These are phyloP conservation scores for Herpetotheres cachinnans DNA, from an alignment of 2,113 vertebrate species.

Conservation along the genomic window DNA sequence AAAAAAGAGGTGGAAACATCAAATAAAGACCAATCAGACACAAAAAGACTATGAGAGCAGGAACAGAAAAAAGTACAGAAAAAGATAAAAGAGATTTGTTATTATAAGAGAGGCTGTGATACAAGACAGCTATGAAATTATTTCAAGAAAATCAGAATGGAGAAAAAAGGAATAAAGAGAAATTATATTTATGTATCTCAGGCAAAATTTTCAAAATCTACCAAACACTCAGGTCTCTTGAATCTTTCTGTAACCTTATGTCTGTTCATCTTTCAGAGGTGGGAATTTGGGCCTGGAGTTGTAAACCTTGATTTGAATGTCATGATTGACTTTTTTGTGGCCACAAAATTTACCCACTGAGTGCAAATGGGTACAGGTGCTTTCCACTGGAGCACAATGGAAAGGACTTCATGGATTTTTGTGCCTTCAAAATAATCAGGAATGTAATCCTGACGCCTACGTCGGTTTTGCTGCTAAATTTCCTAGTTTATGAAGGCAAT, in stretches of 20 bases:
- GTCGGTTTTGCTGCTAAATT: not conserved
- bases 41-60: not conserved
- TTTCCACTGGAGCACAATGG: not conserved
- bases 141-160: not conserved
- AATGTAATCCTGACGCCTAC: not conserved
- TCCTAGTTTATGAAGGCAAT: constrained; percentile 20
- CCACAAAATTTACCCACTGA: not conserved
- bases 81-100: not conserved
- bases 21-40: not conserved
- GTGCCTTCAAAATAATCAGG: constrained; percentile 3
- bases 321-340: not conserved
- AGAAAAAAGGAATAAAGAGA: not conserved
- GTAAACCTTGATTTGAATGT: not conserved
- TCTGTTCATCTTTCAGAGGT: not conserved
- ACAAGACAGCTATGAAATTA: not conserved
- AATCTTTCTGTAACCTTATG: not conserved
- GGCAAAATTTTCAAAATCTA: not conserved
- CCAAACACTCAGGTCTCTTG: not conserved
- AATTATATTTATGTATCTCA: not conserved
- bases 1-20: not conserved
- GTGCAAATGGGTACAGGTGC: not conserved
- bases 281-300: not conserved
- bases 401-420: not conserved
- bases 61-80: not conserved
- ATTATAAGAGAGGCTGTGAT: not conserved